Evolutionary conservation across 2,797 vertebrate genomes (phyloP).

Genomic region (Falco cherrug): DNA sequence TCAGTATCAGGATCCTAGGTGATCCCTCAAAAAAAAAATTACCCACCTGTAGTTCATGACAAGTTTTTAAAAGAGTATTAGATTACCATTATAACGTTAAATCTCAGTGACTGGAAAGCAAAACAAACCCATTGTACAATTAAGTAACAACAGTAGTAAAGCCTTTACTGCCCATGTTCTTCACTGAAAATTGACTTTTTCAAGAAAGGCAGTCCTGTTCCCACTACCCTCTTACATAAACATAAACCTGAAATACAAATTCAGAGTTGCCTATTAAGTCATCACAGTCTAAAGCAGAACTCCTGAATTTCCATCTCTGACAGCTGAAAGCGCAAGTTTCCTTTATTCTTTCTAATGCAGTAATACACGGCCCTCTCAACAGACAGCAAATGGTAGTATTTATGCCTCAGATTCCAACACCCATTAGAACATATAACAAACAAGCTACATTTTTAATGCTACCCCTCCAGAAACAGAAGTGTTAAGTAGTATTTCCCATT

Average conservation of each 20-base stretch:
- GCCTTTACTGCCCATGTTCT: neutral
- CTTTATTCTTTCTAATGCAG: neutral
- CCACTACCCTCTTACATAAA: neutral
- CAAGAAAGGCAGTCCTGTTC: neutral
- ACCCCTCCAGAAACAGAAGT: neutral
- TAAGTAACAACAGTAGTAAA: neutral
- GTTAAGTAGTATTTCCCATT: neutral
- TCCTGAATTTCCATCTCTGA: neutral
- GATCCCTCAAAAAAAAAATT: neutral
- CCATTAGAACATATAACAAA: neutral
- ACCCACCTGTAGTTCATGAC: neutral
- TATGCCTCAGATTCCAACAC: neutral
- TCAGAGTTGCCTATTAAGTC: neutral
- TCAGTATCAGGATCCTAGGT: neutral
- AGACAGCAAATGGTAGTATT: neutral
- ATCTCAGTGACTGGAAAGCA: neutral
- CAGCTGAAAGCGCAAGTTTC: neutral
- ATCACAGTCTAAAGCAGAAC: neutral
- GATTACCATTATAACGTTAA: neutral
- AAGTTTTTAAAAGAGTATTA: neutral
- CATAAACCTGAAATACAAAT: neutral
- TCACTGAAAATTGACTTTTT: neutral
- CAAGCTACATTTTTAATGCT: neutral
- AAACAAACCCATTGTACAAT: neutral
- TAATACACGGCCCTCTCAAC: rapidly evolving